Evolutionary conservation across 2,888 invertebrate species (phyloP), one percentile per base, ranked within the genome.

Genomic region (Ennomos erosarius): DNA sequence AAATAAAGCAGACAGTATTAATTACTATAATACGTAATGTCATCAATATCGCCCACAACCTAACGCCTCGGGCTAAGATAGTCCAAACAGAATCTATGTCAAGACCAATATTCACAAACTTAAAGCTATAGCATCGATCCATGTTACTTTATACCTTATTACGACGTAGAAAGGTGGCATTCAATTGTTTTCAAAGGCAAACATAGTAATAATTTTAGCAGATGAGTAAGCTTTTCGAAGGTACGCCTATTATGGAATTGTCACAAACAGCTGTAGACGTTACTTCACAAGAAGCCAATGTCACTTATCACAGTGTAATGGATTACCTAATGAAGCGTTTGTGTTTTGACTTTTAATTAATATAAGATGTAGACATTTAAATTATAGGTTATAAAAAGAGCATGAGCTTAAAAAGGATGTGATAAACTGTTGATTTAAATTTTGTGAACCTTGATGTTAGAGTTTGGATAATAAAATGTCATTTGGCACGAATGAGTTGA

Each of bases 11-110:
- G 49, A 49, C 56, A 52, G 54, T 48, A 67, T 65, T 55, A 66
- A 61, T 68, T 63, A 61, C 50, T 60, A 52, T 59, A 54, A 57
- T 62, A 62, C 51, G 45, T 65, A 66, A 62, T 66, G 63, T 66
- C 63, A 66, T 81, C 79, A 82, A 73, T 76, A 72, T 82, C 78
- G 73, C 76, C 77, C 73, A 76, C 77, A 60, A 56, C 58, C 69
- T 69, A 67, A 72, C 62, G 77, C 79, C 76, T 67, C 66, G 52
- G 74, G 82, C 75, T 52, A 72, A 59, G 66, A 70, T 64, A 68
- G 71, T 73, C 72, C 73, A 77, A 76, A 75, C 75, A 68, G 75
- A 78, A 83, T 76, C 73, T 79, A 71, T 85, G 84, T 82, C 85
- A 84, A 84, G 84, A 81, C 65, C 81, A 69, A 70, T 67, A 69